Base-by-base conservation (phyloP, 2,888 invertebrate species). In the Xanthorhoe spadicearia region DNA sequence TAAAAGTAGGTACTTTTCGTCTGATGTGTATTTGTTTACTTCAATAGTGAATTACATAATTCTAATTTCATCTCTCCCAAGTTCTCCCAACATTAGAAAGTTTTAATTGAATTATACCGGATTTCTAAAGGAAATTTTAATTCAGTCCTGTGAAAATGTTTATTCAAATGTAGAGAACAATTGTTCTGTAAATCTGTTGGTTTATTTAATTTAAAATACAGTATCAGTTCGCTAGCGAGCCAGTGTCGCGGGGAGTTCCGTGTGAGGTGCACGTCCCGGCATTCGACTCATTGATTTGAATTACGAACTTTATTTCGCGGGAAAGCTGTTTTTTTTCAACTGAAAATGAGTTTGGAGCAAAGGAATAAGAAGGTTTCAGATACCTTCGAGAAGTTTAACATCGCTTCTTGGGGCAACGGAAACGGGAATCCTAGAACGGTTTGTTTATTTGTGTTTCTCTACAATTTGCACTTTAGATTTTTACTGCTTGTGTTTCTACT, bases 341-440 rank as follows among this genome's bases (percentile, higher is more conserved):
- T 53, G 23, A 73, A 77, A 73, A 93, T 93, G 93, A 93, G 93
- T 79, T 79, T 92, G 71, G 89, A 91, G 70, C 82, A 79, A 73
- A 87, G 93, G 69, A 91, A 92, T 61, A 86, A 89, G 78, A 93
- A 93, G 78, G 83, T 93, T 17, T 83, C 83, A 2, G 93, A 91
- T 48, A 89, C 90, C 43, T 93, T 85, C 66, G 92, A 93, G 73
- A 92, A 88, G 78, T 93, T 82, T 73, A 91, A 90, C 74, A 92
- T 92, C 61, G 88, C 83, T 4, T 81, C 88, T 76, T 93, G 93
- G 93, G 93, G 93, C 28, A 86, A 85, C 57, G 81, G 83, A 32
- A 75, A 73, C 56, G 62, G 57, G 38, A 74, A 73, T 59, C 51
- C 55, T 15, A 56, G 59, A 72, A 73, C 80, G 89, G 92, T 92